These are phyloP conservation scores for Sphecodes monilicornis DNA, from an alignment of 2,888 invertebrate species.

Conservation along the genomic window DNA sequence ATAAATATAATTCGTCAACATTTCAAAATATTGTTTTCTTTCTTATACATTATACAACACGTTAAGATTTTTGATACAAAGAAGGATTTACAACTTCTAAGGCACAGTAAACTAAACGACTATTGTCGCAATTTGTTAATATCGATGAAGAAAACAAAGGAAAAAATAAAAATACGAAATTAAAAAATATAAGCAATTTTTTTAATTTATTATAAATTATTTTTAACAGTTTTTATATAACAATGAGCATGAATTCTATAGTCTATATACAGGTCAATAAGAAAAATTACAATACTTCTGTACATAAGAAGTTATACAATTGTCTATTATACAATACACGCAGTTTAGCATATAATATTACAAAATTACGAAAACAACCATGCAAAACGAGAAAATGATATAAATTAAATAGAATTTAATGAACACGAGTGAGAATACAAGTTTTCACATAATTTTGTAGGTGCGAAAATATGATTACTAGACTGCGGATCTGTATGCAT, in stretches of 20 bases:
- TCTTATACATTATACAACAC: not conserved
- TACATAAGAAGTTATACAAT: constrained; percentile 23
- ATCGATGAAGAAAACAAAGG: not conserved
- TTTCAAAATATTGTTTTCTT: not conserved
- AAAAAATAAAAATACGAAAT: constrained; percentile 6
- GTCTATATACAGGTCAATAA: constrained; percentile 11
- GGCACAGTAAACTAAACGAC: not conserved
- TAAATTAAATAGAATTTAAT: not conserved
- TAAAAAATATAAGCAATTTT: constrained; percentile 7
- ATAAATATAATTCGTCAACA: not conserved
- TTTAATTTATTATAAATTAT: constrained; percentile 38
- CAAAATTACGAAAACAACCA: constrained; percentile 2
- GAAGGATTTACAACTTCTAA: not conserved
- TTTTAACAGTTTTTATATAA: constrained; percentile 31
- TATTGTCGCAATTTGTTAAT: not conserved
- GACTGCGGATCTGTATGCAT: too few relatives aligned
- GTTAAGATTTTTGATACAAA: not conserved
- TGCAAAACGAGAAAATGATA: not conserved
- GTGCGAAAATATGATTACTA: not conserved
- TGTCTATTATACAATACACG: constrained; percentile 9
- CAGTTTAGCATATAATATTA: constrained; percentile 15
- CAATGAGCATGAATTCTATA: constrained; percentile 4
- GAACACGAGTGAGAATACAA: not conserved
- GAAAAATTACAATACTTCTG: constrained; percentile 22
- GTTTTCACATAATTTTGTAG: not conserved